Percentiles rank a stretch among this genome's conserved stretches.
Evolutionary conservation across 2,797 vertebrate species (phyloP).

Genomic region (Halcyon smyrnensis): DNA sequence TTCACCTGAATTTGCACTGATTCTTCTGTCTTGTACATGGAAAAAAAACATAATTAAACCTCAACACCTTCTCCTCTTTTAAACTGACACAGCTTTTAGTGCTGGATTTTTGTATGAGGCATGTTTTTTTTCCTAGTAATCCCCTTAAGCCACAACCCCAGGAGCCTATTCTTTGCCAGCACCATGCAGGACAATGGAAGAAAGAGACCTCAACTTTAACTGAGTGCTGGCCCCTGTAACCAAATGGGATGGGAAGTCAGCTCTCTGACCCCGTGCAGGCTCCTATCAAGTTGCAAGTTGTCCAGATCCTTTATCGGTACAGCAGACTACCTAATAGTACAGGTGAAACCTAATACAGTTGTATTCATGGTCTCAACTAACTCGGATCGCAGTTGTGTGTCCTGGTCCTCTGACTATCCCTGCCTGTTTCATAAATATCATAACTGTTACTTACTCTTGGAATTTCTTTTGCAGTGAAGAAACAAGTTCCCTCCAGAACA

Average conservation of each 20-base stretch:
- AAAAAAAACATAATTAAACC: neutral
- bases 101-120: neutral
- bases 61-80: neutral
- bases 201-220: constrained; percentile 17
- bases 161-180: constrained; percentile 19
- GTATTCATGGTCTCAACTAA: neutral
- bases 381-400: rapidly evolving
- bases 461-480: neutral
- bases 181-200: constrained; percentile 34
- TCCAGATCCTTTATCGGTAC: neutral
- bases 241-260: neutral
- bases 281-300: neutral
- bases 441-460: neutral
- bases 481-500: neutral
- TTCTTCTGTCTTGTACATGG: neutral
- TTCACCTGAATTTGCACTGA: neutral
- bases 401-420: neutral
- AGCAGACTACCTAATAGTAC: neutral
- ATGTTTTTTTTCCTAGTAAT: neutral
- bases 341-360: neutral
- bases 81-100: neutral
- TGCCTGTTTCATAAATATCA: neutral
- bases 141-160: neutral
- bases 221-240: neutral
- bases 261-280: neutral